Conservation (phyloP, 1,140 invertebrate species). For the Cyrtorhinus lividipennis region DNA sequence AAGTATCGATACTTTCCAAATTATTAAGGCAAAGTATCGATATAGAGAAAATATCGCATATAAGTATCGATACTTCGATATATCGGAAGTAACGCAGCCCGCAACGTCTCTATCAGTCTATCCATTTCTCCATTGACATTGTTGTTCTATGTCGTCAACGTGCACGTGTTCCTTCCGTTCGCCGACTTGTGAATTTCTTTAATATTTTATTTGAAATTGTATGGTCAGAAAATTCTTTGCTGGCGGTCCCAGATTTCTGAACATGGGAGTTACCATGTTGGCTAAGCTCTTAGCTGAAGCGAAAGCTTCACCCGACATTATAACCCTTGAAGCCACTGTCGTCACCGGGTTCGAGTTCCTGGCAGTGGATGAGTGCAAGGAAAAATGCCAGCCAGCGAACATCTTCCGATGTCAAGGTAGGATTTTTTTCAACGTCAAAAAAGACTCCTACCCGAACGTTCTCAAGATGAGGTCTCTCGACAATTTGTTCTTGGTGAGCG, state of each 20-base stretch:
- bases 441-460: constrained; percentile 30
- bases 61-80: too few species aligned
- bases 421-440: constrained; percentile 34
- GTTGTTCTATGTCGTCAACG: too few species aligned
- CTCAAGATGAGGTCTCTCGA: constrained; percentile 36
- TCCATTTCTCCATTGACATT: too few species aligned
- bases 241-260: background rate
- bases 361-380: constrained; percentile 37
- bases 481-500: constrained; percentile 32
- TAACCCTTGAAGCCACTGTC: constrained; percentile 30
- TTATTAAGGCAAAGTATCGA: too few species aligned
- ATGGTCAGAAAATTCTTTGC: background rate
- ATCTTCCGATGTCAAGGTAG: constrained; percentile 32
- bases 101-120: too few species aligned
- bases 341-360: constrained; percentile 38
- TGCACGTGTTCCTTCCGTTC: too few species aligned
- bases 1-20: too few species aligned
- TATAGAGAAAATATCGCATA: too few species aligned
- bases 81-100: too few species aligned
- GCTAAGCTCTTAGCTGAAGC: background rate
- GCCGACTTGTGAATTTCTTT: too few species aligned
- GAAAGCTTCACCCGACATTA: background rate
- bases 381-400: constrained; percentile 30
- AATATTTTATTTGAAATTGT: too few species aligned
- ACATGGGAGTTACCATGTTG: background rate